Conservation (phyloP, 1,140 invertebrate genomes). For the Neotoxoptera formosana region DNA sequence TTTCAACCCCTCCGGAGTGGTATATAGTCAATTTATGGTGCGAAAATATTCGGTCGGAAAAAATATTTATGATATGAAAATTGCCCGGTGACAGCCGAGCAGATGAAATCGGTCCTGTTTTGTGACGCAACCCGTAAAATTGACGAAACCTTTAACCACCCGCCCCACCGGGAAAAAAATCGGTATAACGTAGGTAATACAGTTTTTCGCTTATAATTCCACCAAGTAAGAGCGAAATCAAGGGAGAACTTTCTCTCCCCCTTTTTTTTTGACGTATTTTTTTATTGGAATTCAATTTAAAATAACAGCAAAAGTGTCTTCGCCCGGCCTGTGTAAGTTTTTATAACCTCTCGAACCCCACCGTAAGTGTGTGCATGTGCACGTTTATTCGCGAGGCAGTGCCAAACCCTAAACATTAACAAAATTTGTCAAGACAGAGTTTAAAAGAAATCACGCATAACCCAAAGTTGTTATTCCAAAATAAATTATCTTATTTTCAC, state of each 20-base stretch:
- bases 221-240: not conserved
- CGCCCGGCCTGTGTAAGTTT: not conserved
- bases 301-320: conserved; percentile 44
- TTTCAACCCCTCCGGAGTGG: not conserved
- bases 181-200: not conserved
- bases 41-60: not conserved
- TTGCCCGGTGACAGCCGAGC: not conserved
- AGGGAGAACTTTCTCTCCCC: conserved; percentile 1
- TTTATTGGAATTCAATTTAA: conserved; percentile 52
- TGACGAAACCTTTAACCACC: not conserved
- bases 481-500: conserved; percentile 1
- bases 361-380: not conserved
- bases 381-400: not conserved
- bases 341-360: not conserved
- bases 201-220: not conserved
- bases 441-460: conserved; percentile 3
- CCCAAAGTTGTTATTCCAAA: not conserved
- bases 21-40: conserved; percentile 20
- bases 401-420: conserved; percentile 22
- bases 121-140: conserved; percentile 45
- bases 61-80: conserved; percentile 37
- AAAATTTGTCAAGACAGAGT: not conserved
- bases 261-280: not conserved
- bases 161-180: not conserved
- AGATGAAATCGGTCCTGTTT: conserved; percentile 24